Percentiles rank a stretch among this genome's conserved stretches.
phyloP scores from a whole-genome alignment of 2,797 vertebrate genomes.

The Sylvilagus floridanus region DNA sequence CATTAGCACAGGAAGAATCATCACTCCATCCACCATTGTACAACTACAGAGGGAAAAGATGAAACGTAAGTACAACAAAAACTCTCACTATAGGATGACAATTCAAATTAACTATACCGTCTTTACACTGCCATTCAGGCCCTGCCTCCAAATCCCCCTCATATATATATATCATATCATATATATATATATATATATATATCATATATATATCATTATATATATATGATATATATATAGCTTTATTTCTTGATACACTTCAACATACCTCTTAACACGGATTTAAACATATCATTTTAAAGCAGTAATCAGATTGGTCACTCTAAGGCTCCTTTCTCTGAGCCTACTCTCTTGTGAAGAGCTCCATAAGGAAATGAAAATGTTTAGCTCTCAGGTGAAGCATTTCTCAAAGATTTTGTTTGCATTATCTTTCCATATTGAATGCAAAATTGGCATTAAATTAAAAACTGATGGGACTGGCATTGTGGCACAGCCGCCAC shows the following conservation, averaged over 20 bases:
- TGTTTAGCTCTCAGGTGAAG: background rate
- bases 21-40: constrained; percentile 89
- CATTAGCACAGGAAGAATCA: constrained; percentile 91
- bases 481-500: too few relatives aligned
- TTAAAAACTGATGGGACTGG: background rate
- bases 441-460: constrained; percentile 39
- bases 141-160: constrained; percentile 29
- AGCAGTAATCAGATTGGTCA: constrained; percentile 40
- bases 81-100: constrained; percentile 20
- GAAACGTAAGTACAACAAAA: background rate
- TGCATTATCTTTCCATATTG: constrained; percentile 24
- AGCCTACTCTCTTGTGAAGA: background rate
- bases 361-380: background rate
- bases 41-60: constrained; percentile 86
- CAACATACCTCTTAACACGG: constrained; percentile 1
- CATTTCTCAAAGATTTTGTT: constrained; percentile 32
- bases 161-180: background rate
- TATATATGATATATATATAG: background rate
- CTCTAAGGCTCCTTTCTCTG: constrained; percentile 28
- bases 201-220: background rate
- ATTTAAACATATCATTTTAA: constrained; percentile 56
- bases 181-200: background rate
- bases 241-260: constrained; percentile 37
- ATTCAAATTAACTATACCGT: constrained; percentile 52
- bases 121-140: constrained; percentile 32